These are phyloP conservation scores for Mesoclemmys tuberculata DNA, from an alignment of 2,113 vertebrate species.

Conservation along the genomic window DNA sequence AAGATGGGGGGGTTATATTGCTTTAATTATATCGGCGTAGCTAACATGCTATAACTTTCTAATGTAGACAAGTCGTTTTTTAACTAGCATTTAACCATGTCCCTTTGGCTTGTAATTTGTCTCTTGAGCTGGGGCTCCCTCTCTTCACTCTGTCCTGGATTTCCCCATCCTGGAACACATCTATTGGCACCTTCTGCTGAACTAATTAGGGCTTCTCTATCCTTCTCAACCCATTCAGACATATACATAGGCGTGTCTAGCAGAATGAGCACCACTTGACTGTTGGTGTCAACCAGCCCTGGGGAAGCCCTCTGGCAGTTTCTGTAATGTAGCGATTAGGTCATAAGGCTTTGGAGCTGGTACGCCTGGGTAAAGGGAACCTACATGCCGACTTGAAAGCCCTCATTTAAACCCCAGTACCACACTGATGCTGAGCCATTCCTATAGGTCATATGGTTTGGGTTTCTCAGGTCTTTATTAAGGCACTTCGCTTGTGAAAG, in stretches of 20 bases:
- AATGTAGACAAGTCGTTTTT: not conserved
- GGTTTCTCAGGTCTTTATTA: fast-evolving
- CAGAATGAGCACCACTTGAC: not conserved
- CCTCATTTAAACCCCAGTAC: not conserved
- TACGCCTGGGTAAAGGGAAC: not conserved
- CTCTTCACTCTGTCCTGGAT: not conserved
- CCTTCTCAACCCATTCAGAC: not conserved
- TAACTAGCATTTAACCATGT: not conserved
- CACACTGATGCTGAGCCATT: not conserved
- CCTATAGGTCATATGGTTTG: not conserved
- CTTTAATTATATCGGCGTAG: not conserved
- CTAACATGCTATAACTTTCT: not conserved
- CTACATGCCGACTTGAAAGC: not conserved
- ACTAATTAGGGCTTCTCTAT: not conserved
- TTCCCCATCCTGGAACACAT: not conserved
- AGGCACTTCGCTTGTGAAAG: not conserved
- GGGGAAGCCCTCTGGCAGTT: not conserved
- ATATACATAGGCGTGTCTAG: not conserved
- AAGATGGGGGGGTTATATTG: not conserved
- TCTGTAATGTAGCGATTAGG: not conserved
- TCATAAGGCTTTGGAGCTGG: not conserved
- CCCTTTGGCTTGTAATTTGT: not conserved
- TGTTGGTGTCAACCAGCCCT: not conserved
- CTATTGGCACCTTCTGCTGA: not conserved
- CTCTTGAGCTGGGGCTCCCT: not conserved